Evolutionary conservation across 2,113 vertebrate species (phyloP).

Genomic region (Chloropsis hardwickii): DNA sequence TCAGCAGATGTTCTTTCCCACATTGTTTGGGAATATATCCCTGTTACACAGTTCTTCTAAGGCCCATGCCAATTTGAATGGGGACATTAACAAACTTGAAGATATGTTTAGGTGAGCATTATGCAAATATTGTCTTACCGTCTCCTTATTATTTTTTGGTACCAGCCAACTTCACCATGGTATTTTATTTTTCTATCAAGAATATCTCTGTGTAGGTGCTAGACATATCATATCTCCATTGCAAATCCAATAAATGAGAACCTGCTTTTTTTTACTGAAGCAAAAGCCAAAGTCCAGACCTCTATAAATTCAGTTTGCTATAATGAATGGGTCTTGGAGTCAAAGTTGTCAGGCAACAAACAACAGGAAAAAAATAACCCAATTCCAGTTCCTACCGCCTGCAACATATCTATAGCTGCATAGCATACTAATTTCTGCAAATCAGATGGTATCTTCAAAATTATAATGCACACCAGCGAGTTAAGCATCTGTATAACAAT

Average conservation of each 20-base stretch:
- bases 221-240: slow-evolving; percentile 52
- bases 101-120: slow-evolving; percentile 18
- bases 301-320: slow-evolving; percentile 59
- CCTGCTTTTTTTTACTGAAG: background rate
- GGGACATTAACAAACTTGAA: slow-evolving; percentile 37
- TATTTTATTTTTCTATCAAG: background rate
- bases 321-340: slow-evolving; percentile 65
- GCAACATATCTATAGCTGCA: slow-evolving; percentile 38
- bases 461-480: slow-evolving; percentile 65
- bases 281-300: slow-evolving; percentile 54
- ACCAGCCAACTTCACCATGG: background rate
- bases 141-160: background rate
- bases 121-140: slow-evolving; percentile 33
- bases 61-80: slow-evolving; percentile 52
- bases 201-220: slow-evolving; percentile 18
- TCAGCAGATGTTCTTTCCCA: slow-evolving; percentile 81
- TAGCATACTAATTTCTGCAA: slow-evolving; percentile 67
- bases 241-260: slow-evolving; percentile 43
- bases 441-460: slow-evolving; percentile 71
- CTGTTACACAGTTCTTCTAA: slow-evolving; percentile 63
- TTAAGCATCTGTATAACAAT: slow-evolving; percentile 74
- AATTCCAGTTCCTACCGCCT: slow-evolving; percentile 42
- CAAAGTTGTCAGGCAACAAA: slow-evolving; percentile 68
- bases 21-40: slow-evolving; percentile 76
- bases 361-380: slow-evolving; percentile 64